A percentile compares a stretch with the other conserved stretches of the same genome.
Conservation (phyloP, 2,888 invertebrate species). For the Myopa testacea region DNA sequence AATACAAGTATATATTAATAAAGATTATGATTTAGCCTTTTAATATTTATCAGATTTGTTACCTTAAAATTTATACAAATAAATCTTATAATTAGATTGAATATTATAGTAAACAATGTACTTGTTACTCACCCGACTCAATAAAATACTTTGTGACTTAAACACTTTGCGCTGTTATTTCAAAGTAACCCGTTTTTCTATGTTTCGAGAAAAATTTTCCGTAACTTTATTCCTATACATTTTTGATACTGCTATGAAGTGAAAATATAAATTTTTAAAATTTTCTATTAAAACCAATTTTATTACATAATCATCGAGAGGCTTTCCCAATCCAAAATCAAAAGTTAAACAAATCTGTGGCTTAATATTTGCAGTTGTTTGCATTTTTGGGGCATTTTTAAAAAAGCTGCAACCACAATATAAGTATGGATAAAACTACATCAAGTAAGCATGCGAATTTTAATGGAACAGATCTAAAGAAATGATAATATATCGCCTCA, state of each 20-base stretch:
- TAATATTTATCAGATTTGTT: too few relatives aligned
- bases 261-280: slow-evolving; percentile 3
- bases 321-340: slow-evolving; percentile 20
- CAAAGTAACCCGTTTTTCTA: not conserved
- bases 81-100: too few relatives aligned
- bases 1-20: too few relatives aligned
- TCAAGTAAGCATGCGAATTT: slow-evolving; percentile 27
- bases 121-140: not conserved
- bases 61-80: too few relatives aligned
- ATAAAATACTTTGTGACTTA: not conserved
- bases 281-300: not conserved
- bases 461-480: not conserved
- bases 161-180: slow-evolving; percentile 5
- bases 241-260: slow-evolving; percentile 28
- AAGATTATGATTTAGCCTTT: too few relatives aligned
- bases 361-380: not conserved
- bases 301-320: not conserved
- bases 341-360: slow-evolving; percentile 1
- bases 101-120: not conserved
- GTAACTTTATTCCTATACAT: slow-evolving; percentile 15
- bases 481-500: not conserved
- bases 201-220: slow-evolving; percentile 14
- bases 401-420: slow-evolving; percentile 18
- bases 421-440: slow-evolving; percentile 29
- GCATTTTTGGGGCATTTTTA: slow-evolving; percentile 7